Percentiles rank a stretch among this genome's conserved stretches.
Conservation (phyloP, 64 coral and sea anemone species). For the Trachythela sp. region DNA sequence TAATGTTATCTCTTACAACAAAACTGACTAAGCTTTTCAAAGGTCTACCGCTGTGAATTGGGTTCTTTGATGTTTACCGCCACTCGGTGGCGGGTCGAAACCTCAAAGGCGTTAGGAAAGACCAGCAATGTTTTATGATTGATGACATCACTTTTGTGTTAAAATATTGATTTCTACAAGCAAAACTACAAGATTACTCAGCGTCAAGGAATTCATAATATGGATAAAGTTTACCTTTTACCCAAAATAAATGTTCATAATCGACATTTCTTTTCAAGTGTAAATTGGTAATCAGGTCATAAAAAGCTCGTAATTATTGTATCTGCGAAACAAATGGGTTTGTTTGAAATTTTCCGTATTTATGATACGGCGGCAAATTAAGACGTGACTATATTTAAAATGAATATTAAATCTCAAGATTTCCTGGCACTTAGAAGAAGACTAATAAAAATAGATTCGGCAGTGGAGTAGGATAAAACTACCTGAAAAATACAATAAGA, state of each 20-base stretch:
- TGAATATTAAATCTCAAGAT: no score
- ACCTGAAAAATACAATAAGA: neutral
- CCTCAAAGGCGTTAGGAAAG: neutral
- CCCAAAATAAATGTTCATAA: no score
- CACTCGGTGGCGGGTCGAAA: neutral
- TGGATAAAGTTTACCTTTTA: neutral
- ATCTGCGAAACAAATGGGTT: no score
- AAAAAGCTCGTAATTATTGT: no score
- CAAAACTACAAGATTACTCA: neutral
- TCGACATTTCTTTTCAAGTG: no score
- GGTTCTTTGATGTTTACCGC: neutral
- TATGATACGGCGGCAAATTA: no score
- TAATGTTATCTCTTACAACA: neutral
- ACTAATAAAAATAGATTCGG: no score
- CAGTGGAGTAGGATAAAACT: neutral
- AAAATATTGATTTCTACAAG: neutral
- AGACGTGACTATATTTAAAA: no score
- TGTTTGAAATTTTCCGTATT: no score
- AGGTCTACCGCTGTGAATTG: neutral
- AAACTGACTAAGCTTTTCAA: neutral
- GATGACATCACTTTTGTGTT: neutral
- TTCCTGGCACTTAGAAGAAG: no score
- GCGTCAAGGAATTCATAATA: neutral
- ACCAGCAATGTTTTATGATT: neutral
- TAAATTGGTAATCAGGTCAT: no score